Evolutionary conservation across 2,888 invertebrate genomes (phyloP).

Genomic region (Parnassius orleans): DNA sequence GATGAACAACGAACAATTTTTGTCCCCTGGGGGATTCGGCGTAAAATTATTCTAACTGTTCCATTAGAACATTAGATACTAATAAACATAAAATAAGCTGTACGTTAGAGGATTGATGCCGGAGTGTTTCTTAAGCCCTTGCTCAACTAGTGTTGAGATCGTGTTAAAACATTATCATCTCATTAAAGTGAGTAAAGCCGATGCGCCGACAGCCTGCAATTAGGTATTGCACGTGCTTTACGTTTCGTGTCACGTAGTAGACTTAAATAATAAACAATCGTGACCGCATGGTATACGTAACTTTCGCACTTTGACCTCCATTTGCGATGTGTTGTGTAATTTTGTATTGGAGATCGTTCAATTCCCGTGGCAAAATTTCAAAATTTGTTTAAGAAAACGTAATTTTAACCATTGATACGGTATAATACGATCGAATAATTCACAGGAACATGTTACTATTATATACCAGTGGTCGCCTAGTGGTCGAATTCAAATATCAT

Average conservation of each 20-base stretch:
- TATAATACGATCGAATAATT: too few relatives aligned
- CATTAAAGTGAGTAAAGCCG: slow-evolving; percentile 37
- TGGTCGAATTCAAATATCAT: too few relatives aligned
- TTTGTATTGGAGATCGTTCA: slow-evolving; percentile 30
- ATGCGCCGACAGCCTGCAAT: slow-evolving; percentile 45
- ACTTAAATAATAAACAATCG: slow-evolving; percentile 46
- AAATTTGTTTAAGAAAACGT: too few relatives aligned
- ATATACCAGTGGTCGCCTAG: too few relatives aligned
- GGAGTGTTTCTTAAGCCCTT: slow-evolving; percentile 28
- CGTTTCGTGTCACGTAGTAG: slow-evolving; percentile 39
- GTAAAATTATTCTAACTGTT: slow-evolving; percentile 24
- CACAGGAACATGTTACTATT: too few relatives aligned
- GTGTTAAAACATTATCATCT: slow-evolving; percentile 20
- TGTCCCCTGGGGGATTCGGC: slow-evolving; percentile 20
- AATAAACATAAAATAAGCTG: slow-evolving; percentile 11
- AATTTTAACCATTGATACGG: too few relatives aligned
- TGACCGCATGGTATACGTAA: slow-evolving; percentile 48
- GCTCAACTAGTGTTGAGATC: slow-evolving; percentile 31
- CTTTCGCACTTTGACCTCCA: slow-evolving; percentile 57
- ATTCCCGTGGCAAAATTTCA: neutral
- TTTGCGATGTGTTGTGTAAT: slow-evolving; percentile 45
- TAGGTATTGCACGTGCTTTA: slow-evolving; percentile 42
- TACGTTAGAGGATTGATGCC: slow-evolving; percentile 4
- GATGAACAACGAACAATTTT: too few relatives aligned
- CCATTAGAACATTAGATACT: slow-evolving; percentile 21